phyloP scores from a whole-genome alignment of 2,113 vertebrate species.

The Aspidoscelis tigris region DNA sequence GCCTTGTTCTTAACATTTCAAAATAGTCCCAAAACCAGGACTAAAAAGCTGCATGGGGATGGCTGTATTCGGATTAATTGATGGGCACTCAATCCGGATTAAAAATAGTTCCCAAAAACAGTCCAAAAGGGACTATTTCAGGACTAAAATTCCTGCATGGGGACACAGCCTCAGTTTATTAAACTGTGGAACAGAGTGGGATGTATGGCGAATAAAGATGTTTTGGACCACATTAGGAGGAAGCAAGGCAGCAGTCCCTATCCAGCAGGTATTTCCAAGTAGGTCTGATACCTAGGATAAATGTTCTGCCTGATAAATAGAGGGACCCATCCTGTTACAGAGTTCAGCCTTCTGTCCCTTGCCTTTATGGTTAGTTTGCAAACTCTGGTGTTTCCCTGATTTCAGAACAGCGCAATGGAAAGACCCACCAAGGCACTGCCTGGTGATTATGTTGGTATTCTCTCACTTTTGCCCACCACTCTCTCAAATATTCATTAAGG shows the following conservation, averaged over 20 bases:
- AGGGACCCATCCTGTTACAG: not conserved
- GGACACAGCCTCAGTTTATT: not conserved
- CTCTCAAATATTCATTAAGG: not conserved
- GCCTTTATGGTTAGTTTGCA: not conserved
- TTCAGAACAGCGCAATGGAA: not conserved
- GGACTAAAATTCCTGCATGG: no score
- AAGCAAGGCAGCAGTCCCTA: not conserved
- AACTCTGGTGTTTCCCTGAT: not conserved
- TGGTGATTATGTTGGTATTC: not conserved
- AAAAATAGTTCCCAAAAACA: no score
- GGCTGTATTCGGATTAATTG: no score
- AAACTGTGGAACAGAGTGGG: not conserved
- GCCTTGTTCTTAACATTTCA: no score
- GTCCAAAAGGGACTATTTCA: no score
- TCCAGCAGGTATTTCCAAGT: not conserved
- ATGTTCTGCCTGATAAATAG: not conserved
- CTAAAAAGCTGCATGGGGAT: no score
- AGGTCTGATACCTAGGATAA: not conserved
- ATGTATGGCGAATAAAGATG: no score
- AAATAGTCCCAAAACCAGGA: no score
- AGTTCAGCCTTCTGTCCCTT: not conserved
- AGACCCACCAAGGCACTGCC: not conserved
- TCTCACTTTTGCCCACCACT: not conserved
- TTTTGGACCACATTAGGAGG: not conserved
- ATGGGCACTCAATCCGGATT: no score